Evolutionary conservation across 2,888 invertebrate species (phyloP), one percentile per base, ranked within the genome.

Genomic region (Hypomecis punctinalis): DNA sequence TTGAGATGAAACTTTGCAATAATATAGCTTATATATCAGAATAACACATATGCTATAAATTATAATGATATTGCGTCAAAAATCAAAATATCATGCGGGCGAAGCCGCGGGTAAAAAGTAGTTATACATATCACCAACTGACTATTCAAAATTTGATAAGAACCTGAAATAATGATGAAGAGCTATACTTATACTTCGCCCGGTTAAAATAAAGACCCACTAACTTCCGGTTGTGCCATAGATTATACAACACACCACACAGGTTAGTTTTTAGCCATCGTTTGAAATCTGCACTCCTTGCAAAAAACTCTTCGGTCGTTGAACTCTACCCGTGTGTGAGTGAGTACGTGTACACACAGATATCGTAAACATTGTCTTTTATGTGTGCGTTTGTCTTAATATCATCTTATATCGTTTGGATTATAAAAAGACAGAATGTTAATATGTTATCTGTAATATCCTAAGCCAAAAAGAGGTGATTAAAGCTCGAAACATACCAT

Each of bases 301-400:
- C 83, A 83, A 83, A 85, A 23, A 83, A 82, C 74, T 67, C 69
- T 60, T 69, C 80, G 83, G 85, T 83, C 85, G 77, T 70, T 76
- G 83, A 84, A 81, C 85, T 72, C 35, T 47, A 2, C 39, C 10
- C 58, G 9, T 56, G 40, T 68, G 66, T 78, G 76, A 72, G 74
- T 63, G 67, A 40, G 66, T 63, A 59, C 60, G 35, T 40, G 54
- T 45, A 42, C 55, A 48, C 43, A 56, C 56, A 39, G 47, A 47
- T 51, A 61, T 51, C 68, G 57, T 59, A 56, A 5, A 36, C 10
- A 7, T 6, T 45, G 5, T 6, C n/a, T 35, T 61, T 23, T 57
- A 13, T 61, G 67, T 69, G 64, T 51, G 61, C 48, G 51, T 47
- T 55, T 60, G 52, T 47, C 54, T 57, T 33, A 47, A 37, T 36